Evolutionary conservation across 1,140 invertebrate genomes (phyloP).

Genomic region (Drusus annulatus): DNA sequence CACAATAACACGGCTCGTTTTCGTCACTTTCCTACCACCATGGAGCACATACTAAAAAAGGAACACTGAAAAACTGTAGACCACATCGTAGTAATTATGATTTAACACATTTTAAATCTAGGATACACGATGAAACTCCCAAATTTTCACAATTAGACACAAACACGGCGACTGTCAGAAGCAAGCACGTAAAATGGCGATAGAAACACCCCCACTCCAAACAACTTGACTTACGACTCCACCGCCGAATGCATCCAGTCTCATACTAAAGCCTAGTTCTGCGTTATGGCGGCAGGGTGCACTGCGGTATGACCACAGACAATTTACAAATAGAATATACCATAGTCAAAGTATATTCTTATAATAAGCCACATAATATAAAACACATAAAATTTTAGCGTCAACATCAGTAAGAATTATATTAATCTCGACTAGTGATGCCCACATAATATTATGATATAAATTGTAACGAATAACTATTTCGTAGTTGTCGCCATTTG

Average conservation of each 20-base stretch:
- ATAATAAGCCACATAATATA: no score
- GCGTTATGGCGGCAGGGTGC: conserved; percentile 2
- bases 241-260: conserved; percentile 22
- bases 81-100: conserved; percentile 41
- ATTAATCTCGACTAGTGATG: no score
- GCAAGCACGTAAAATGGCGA: conserved; percentile 53
- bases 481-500: no score
- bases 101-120: conserved; percentile 45
- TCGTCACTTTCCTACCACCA: conserved; percentile 49
- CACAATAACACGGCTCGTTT: conserved; percentile 50
- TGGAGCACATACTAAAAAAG: conserved; percentile 39
- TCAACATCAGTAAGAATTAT: no score
- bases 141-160: conserved; percentile 46
- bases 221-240: conserved; percentile 27
- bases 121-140: conserved; percentile 14
- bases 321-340: background rate
- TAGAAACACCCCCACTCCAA: conserved; percentile 44
- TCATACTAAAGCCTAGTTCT: conserved; percentile 27
- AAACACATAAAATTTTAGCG: no score
- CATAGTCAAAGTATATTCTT: no score
- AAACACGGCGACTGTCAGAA: conserved; percentile 52
- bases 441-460: no score
- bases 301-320: conserved; percentile 18
- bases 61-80: conserved; percentile 42
- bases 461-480: no score